These are phyloP conservation scores for Cyclophora punctaria DNA, from an alignment of 2,888 invertebrate species.

Conservation along the genomic window DNA sequence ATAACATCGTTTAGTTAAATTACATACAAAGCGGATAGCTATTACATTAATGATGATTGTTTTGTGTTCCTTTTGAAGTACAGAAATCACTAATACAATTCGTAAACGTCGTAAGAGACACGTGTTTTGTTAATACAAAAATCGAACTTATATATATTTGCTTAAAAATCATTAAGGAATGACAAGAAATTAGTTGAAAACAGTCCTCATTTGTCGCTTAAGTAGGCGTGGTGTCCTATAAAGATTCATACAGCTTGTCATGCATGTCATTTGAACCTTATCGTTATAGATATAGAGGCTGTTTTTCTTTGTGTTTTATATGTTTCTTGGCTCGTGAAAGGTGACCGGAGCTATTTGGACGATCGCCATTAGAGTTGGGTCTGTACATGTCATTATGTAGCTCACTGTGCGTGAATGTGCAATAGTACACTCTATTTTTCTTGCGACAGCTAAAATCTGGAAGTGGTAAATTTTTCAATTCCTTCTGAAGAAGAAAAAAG, in stretches of 20 bases:
- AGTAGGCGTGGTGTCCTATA: conserved; percentile 60
- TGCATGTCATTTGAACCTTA: conserved; percentile 2
- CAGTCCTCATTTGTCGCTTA: conserved; percentile 66
- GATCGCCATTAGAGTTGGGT: conserved; percentile 45
- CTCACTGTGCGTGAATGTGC: conserved; percentile 53
- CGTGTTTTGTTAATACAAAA: no score
- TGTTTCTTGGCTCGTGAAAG: conserved; percentile 30
- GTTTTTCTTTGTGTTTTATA: conserved; percentile 5
- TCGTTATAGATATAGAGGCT: conserved; percentile 1
- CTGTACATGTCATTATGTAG: conserved; percentile 44
- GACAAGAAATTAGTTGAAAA: conserved; percentile 32
- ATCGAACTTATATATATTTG: not conserved
- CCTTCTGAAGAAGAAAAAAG: no score
- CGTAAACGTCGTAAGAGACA: no score
- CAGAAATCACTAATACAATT: no score
- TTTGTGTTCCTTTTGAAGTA: not conserved
- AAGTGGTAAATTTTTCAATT: no score
- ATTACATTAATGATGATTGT: not conserved
- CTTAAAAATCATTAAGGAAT: no score
- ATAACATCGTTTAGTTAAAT: conserved; percentile 13
- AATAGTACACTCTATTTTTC: conserved; percentile 16
- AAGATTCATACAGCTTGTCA: conserved; percentile 17
- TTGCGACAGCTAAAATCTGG: no score
- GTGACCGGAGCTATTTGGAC: conserved; percentile 52
- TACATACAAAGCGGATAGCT: conserved; percentile 6